Base-by-base conservation (phyloP, 2,113 vertebrate species). In the Seriola quinqueradiata region DNA sequence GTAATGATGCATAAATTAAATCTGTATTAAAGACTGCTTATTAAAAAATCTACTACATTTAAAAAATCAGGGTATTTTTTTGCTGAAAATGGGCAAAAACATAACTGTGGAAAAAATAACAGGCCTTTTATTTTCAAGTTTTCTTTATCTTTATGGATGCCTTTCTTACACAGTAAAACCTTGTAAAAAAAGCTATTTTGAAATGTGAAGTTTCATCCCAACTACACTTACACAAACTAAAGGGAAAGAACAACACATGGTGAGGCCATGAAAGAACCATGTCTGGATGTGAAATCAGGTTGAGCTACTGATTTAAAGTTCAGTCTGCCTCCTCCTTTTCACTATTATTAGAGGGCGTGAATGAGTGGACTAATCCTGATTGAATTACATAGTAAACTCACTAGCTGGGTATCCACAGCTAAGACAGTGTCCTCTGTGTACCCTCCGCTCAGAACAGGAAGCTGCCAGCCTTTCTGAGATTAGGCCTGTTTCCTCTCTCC, bases 401-500 rank as follows among this genome's bases (percentile, higher is more conserved):
- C 69, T 81, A 40, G 82, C 77, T 44, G 79, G 69, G 80, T 89
- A 89, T 87, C 72, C 85, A 83, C 55, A 78, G 79, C 71, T 61
- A 80, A 91, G 92, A 94, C 93, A 94, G 88, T 93, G 89, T 90
- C 89, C 88, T 94, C 91, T 95, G 89, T 95, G 89, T 94, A 92
- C 91, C 94, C 93, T 92, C 82, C 78, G 59, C 86, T 87, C 83
- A 88, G 90, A 89, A 81, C 94, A 95, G 95, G 95, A 95, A 95
- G 92, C 91, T 94, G 92, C 95, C 95, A 95, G 94, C 93, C 91
- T 95, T 60, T 93, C 90, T 87, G 87, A 92, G 94, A 96, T 95
- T 94, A 95, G 88, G 87, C 89, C 91, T 93, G 93, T 91, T 95
- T 95, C 95, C 94, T 95, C 83, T 94, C 91, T 86, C 84, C 67